Evolutionary conservation across 2,113 vertebrate species (phyloP).

Genomic region (Archocentrus centrarchus): DNA sequence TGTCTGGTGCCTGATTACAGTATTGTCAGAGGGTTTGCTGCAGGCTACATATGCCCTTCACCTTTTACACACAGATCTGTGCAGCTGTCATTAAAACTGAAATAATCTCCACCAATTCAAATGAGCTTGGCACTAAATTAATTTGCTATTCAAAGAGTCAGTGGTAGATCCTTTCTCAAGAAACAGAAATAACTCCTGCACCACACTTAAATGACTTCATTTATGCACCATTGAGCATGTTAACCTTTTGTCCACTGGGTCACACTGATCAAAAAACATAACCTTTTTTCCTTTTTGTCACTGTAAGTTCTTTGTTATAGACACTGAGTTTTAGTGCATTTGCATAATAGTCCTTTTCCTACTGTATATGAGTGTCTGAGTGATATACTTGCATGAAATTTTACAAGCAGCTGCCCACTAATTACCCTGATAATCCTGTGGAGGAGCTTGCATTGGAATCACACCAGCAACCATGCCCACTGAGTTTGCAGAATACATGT

Average conservation of each 20-base stretch:
- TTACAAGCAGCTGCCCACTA: not conserved
- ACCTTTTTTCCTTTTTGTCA: not conserved
- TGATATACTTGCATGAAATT: not conserved
- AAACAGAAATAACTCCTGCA: not conserved
- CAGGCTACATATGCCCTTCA: not conserved
- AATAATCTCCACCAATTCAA: slow-evolving; percentile 13
- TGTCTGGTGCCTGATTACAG: slow-evolving; percentile 32
- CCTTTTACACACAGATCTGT: slow-evolving; percentile 7
- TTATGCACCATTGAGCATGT: slow-evolving; percentile 11
- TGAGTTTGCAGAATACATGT: not conserved
- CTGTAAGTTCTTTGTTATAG: not conserved
- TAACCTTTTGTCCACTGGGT: slow-evolving; percentile 38
- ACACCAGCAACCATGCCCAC: not conserved
- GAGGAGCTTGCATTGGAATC: not conserved
- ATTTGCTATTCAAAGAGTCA: slow-evolving; percentile 1
- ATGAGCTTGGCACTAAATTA: not conserved
- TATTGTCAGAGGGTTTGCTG: slow-evolving; percentile 4
- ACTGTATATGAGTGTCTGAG: not conserved
- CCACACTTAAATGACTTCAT: slow-evolving; percentile 6
- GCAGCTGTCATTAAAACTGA: not conserved
- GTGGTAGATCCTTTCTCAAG: not conserved
- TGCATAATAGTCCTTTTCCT: not conserved
- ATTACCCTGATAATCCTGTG: not conserved
- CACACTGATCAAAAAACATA: slow-evolving; percentile 19
- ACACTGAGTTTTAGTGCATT: not conserved